phyloP scores from a whole-genome alignment of 2,888 invertebrate genomes.

The Vandiemenella viatica region DNA sequence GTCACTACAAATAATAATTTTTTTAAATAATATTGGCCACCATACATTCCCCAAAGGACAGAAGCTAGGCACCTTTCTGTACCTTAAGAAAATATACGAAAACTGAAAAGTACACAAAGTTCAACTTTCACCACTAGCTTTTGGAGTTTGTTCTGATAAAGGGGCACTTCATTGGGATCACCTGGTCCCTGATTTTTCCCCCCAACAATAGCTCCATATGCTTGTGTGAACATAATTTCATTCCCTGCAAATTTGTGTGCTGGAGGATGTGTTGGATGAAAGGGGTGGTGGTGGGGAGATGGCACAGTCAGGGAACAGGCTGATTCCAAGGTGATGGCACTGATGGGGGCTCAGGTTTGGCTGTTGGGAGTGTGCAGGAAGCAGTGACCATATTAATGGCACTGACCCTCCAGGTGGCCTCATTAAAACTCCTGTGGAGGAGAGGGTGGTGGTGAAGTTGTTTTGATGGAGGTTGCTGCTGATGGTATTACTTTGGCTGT shows the following conservation, averaged over 20 bases:
- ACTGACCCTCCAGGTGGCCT: conserved; percentile 55
- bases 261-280: conserved; percentile 33
- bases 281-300: conserved; percentile 30
- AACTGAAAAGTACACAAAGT: conserved; percentile 9
- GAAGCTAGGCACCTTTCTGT: neutral
- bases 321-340: conserved; percentile 48
- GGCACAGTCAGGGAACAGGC: conserved; percentile 29
- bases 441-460: conserved; percentile 55
- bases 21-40: too few relatives aligned
- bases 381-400: conserved; percentile 71
- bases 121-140: conserved; percentile 48
- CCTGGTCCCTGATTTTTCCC: conserved; percentile 24
- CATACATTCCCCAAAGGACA: neutral
- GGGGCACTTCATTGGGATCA: conserved; percentile 50
- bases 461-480: conserved; percentile 33
- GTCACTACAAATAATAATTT: neutral
- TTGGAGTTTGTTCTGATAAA: conserved; percentile 84
- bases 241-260: conserved; percentile 29
- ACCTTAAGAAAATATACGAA: neutral
- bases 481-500: conserved; percentile 22
- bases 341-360: conserved; percentile 57
- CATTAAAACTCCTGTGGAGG: conserved; percentile 50
- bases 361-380: conserved; percentile 62
- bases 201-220: conserved; percentile 25
- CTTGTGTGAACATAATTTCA: conserved; percentile 4